Conservation (phyloP, 2,113 vertebrate species). For the Columba janthina region DNA sequence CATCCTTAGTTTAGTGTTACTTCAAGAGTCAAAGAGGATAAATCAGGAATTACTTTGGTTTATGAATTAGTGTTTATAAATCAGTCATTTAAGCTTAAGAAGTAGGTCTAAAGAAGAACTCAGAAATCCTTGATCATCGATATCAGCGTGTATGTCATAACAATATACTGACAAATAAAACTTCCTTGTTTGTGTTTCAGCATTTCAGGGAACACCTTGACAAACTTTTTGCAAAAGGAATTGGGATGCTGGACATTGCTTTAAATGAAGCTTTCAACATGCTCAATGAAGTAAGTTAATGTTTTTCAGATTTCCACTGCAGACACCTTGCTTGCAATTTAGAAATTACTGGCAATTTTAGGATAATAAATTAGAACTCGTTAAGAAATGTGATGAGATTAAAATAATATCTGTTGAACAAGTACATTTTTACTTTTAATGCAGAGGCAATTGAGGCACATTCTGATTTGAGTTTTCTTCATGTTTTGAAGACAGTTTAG, state of each 20-base stretch:
- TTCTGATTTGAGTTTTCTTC: neutral
- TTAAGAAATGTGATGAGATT: neutral
- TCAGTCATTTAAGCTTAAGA: neutral
- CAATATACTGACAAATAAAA: neutral
- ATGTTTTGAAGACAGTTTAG: neutral
- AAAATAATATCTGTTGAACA: neutral
- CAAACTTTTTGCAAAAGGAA: slow-evolving; percentile 94
- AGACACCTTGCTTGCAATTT: neutral
- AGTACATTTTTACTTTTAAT: neutral
- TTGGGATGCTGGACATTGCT: slow-evolving; percentile 94
- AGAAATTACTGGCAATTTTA: neutral
- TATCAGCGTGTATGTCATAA: neutral
- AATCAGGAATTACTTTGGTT: neutral
- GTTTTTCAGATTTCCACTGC: neutral
- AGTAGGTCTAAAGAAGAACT: neutral
- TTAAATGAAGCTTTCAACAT: slow-evolving; percentile 95
- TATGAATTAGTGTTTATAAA: neutral
- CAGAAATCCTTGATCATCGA: neutral
- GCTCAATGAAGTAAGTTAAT: slow-evolving; percentile 88
- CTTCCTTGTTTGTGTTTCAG: slow-evolving; percentile 70
- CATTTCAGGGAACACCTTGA: slow-evolving; percentile 95
- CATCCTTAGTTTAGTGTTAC: neutral
- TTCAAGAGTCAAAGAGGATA: neutral
- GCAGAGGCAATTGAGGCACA: neutral
- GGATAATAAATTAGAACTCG: neutral